Evolutionary conservation across 2,888 invertebrate genomes (phyloP).

Genomic region (Lasioglossum marginatum): DNA sequence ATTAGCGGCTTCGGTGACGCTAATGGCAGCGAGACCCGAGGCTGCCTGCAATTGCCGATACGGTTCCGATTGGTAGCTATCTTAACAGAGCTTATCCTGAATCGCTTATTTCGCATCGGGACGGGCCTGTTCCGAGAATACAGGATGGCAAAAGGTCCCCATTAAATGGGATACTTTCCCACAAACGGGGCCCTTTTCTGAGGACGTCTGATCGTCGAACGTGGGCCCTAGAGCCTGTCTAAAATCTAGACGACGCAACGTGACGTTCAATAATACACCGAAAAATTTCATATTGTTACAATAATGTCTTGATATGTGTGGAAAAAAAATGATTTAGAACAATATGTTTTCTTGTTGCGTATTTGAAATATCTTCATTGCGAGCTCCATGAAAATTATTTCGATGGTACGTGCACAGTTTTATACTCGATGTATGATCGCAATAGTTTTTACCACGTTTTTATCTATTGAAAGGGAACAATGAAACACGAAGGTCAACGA

Average conservation of each 20-base stretch:
- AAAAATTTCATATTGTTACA: background rate
- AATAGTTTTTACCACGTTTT: too few relatives aligned
- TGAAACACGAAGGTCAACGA: background rate
- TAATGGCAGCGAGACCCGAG: background rate
- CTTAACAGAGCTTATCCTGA: constrained; percentile 34
- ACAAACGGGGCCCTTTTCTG: background rate
- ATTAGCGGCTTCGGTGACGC: constrained; percentile 18
- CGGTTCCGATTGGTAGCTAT: constrained; percentile 16
- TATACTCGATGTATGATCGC: too few relatives aligned
- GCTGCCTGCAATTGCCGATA: constrained; percentile 22
- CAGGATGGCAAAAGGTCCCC: background rate
- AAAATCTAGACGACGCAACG: background rate
- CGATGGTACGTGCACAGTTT: too few relatives aligned
- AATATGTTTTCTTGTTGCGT: background rate
- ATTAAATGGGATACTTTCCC: background rate
- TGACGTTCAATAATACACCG: background rate
- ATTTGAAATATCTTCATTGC: too few relatives aligned
- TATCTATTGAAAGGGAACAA: background rate
- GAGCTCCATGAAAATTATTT: too few relatives aligned
- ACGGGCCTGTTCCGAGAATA: constrained; percentile 35
- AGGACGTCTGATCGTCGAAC: too few relatives aligned
- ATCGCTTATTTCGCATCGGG: constrained; percentile 39
- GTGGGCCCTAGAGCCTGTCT: background rate
- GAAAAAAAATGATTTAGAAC: background rate
- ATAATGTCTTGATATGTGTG: too few relatives aligned